Base-by-base conservation (phyloP, 2,797 vertebrate genomes). In the Erpetoichthys calabaricus region DNA sequence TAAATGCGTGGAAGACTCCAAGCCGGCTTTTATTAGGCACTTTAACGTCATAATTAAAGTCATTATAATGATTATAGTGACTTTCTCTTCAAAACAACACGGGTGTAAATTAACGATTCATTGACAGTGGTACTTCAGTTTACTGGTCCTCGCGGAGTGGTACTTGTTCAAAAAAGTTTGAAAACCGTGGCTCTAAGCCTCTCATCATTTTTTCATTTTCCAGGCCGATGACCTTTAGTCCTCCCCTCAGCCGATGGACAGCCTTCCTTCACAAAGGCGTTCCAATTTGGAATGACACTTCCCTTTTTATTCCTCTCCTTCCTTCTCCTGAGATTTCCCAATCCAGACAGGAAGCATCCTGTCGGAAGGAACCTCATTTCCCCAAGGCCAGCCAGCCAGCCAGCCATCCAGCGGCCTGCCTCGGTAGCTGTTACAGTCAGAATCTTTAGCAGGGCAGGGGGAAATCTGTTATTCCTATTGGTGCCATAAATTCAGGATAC, bases 311-410 rank as follows among this genome's bases (percentile, higher is more conserved):
- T 60, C 50, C 57, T 62, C 62, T 65, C 67, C 61, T 53, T 55
- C 8, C 44, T 47, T 63, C 66, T 53, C 64, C 41, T 7, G 50
- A 62, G 65, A 65, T 46, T 64, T 60, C 56, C 64, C 63, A 67
- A 55, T 47, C 65, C 63, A 56, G 57, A 57, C 58, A 57, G 54
- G 47, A 62, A 51, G 57, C 60, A 65, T 64, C 65, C 64, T 61
- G 64, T 66, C 61, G 67, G 71, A 70, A 64, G 25, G 62, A 67
- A 67, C 62, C 65, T 68, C 7, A 55, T 60, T 71, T 73, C 69
- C 67, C 65, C 53, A 41, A 46, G 8, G 46, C 43, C 10, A 49
- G 3, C 1, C 51, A 44, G 44, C 50, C 8, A 42, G 56, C 59
- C 46, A 10, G 50, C 44, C 65, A 56, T 46, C 59, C 58, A 60